Evolutionary conservation across 2,888 invertebrate genomes (phyloP), one percentile per base, ranked within the genome.

Genomic region (Julus scanicus): DNA sequence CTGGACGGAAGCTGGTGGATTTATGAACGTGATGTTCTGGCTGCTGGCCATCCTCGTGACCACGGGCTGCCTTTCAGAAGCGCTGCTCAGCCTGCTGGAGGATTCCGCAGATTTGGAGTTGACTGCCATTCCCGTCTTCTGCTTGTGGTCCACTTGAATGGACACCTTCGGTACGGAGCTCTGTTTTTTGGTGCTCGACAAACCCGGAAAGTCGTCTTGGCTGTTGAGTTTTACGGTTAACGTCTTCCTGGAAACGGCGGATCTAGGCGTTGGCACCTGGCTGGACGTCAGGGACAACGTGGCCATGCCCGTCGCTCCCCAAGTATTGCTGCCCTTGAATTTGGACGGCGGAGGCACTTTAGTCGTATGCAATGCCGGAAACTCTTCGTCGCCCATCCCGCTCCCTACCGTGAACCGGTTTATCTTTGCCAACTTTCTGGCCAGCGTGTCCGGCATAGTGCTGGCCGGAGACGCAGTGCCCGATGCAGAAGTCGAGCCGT

Each of bases 371-470:
- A 90, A 86, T 6, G 89, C 86, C 11, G 90, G 90, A 86, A 90
- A 90, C 20, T 90, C 90, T 49, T 90, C 90, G 11, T 87, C 87
- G 29, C 85, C 87, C 17, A 48, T 2, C 6, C 84, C 40, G n/a
- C 80, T 85, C 88, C 90, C 85, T 5, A 92, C 91, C 48, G 92
- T 92, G 89, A 91, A 91, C 40, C 91, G 90, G 88, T 91, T 91
- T 20, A 90, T 90, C 44, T 91, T 90, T 8, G 92, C 92, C 53
- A 92, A 88, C 84, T 91, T 91, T 84, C 91, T 91, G 15, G 92
- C 92, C 89, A 92, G 90, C 6, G 91, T 91, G 63, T 89, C 88
- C 2, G 80, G 85, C 71, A 63, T 8, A 13, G 20, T 15, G 29
- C 29, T 53, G 15, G n/a, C n/a, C 15, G 37, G 5, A 3, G 49